Evolutionary conservation across 2,797 vertebrate species (phyloP).

Genomic region (Eutrigla gurnardus): DNA sequence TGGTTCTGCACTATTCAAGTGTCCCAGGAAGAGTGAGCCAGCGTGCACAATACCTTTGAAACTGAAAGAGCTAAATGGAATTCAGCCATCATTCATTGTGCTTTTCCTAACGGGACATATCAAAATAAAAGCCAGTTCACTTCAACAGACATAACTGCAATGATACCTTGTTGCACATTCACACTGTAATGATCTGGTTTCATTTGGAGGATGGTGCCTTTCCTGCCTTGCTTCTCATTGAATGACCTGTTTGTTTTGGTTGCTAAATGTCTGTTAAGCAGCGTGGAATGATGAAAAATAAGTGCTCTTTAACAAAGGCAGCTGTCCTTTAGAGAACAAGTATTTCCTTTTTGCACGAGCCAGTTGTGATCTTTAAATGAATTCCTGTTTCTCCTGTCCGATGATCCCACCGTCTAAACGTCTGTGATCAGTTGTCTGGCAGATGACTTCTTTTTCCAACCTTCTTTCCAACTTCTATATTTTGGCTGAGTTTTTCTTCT

Average conservation of each 20-base stretch:
- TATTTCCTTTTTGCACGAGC: conserved; percentile 47
- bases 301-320: neutral
- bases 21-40: too few species aligned
- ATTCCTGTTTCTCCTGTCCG: conserved; percentile 37
- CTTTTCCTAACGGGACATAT: neutral
- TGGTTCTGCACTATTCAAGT: too few species aligned
- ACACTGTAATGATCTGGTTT: neutral
- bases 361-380: conserved; percentile 42
- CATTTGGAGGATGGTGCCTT: neutral
- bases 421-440: conserved; percentile 32
- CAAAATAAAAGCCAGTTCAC: neutral
- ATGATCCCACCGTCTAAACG: conserved; percentile 29
- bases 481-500: neutral
- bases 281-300: conserved; percentile 29
- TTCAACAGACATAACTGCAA: neutral
- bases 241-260: neutral
- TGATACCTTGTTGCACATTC: neutral
- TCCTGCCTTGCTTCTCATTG: neutral
- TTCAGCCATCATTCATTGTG: too few species aligned
- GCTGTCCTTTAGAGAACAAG: conserved; percentile 24
- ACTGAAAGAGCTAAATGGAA: neutral
- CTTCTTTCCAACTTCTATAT: neutral
- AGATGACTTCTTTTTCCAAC: neutral
- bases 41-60: too few species aligned
- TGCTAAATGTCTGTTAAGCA: neutral